These are phyloP conservation scores for Crenichthys baileyi DNA, from an alignment of 2,797 vertebrate genomes.

Conservation along the genomic window DNA sequence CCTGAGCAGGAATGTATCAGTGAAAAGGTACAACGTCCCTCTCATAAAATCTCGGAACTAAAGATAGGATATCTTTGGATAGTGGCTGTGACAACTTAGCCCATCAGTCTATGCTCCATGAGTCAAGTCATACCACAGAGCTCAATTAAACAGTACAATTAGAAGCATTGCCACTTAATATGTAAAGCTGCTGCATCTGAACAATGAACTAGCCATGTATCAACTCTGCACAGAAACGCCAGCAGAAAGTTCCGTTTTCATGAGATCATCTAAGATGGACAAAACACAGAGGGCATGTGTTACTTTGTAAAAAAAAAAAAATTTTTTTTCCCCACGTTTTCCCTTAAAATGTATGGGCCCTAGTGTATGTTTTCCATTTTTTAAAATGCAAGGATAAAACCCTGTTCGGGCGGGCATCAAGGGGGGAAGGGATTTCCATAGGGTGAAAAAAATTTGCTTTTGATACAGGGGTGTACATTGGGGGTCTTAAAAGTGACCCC, in stretches of 20 bases:
- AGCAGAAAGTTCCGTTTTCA: not conserved
- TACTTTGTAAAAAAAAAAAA: not conserved
- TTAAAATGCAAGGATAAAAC: no score
- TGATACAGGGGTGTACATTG: not conserved
- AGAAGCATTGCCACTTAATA: not conserved
- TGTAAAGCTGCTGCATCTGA: not conserved
- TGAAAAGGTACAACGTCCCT: not conserved
- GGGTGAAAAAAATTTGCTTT: no score
- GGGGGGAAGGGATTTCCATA: no score
- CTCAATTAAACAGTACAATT: not conserved
- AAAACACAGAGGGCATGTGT: not conserved
- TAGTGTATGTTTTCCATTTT: no score
- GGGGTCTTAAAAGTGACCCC: not conserved
- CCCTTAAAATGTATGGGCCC: no score
- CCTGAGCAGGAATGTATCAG: not conserved
- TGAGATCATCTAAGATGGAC: not conserved
- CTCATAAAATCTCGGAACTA: not conserved
- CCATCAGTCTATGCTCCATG: not conserved
- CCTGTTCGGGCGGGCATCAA: no score
- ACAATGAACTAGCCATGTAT: not conserved
- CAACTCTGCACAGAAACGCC: not conserved
- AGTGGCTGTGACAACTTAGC: no score
- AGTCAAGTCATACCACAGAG: not conserved
- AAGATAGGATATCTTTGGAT: not conserved
- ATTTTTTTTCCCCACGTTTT: no score